A percentile compares a stretch with the other conserved stretches of the same genome.
phyloP scores from a whole-genome alignment of 2,797 vertebrate genomes.

The Sebastes minor region DNA sequence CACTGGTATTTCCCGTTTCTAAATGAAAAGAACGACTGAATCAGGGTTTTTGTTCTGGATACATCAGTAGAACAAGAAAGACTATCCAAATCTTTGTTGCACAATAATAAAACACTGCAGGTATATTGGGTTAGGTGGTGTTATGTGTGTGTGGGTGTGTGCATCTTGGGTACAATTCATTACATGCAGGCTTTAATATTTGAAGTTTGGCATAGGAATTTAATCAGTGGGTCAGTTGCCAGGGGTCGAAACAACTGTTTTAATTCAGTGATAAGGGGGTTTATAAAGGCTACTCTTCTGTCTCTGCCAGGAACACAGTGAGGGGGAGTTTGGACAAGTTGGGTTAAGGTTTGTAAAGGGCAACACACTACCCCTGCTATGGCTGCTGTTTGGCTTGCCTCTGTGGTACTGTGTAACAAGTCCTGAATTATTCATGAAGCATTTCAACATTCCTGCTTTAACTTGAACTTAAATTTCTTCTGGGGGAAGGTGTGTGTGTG shows the following conservation, averaged over 20 bases:
- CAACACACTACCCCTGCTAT: slow-evolving; percentile 44
- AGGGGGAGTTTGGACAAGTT: slow-evolving; percentile 15
- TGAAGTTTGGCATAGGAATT: slow-evolving; percentile 19
- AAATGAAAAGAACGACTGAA: background rate
- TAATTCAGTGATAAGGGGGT: slow-evolving; percentile 29
- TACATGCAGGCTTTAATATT: slow-evolving; percentile 19
- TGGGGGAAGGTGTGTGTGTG: background rate
- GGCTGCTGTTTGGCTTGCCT: slow-evolving; percentile 55
- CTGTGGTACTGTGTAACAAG: slow-evolving; percentile 32
- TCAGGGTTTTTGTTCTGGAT: background rate
- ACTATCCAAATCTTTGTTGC: background rate
- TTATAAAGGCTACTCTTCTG: slow-evolving; percentile 22
- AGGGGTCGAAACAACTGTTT: slow-evolving; percentile 31
- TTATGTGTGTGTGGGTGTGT: background rate
- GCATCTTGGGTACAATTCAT: slow-evolving; percentile 2
- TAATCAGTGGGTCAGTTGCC: slow-evolving; percentile 31
- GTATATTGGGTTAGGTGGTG: slow-evolving; percentile 17
- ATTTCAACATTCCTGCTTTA: slow-evolving; percentile 53
- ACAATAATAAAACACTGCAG: slow-evolving; percentile 9
- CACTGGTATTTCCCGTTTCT: slow-evolving; percentile 4
- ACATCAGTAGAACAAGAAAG: background rate
- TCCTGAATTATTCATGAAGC: slow-evolving; percentile 71
- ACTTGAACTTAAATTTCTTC: slow-evolving; percentile 47
- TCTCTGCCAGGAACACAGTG: slow-evolving; percentile 46
- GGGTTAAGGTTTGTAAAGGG: slow-evolving; percentile 60